These are phyloP conservation scores for Halictus quadricinctus DNA, from an alignment of 2,888 invertebrate species.

Conservation along the genomic window DNA sequence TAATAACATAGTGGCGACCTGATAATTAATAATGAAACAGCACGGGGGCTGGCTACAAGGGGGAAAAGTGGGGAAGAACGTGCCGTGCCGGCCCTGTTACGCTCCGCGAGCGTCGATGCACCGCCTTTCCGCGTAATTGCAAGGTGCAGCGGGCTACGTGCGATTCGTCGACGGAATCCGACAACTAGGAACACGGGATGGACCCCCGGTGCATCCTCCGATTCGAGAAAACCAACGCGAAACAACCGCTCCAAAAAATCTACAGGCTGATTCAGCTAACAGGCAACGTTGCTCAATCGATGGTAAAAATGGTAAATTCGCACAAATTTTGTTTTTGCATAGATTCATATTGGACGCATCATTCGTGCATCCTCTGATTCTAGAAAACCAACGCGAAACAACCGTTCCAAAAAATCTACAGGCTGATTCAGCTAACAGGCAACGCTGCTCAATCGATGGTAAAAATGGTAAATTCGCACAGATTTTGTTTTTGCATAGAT, in stretches of 20 bases:
- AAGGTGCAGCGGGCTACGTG: slow-evolving; percentile 65
- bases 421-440: neutral
- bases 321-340: neutral
- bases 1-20: slow-evolving; percentile 81
- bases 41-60: slow-evolving; percentile 22
- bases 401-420: neutral
- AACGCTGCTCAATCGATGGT: too few relatives aligned
- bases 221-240: neutral
- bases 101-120: slow-evolving; percentile 68
- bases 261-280: neutral
- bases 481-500: neutral
- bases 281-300: neutral
- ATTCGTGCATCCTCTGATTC: neutral
- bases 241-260: neutral
- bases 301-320: neutral
- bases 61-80: slow-evolving; percentile 33
- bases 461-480: too few relatives aligned
- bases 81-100: slow-evolving; percentile 52
- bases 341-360: too few relatives aligned
- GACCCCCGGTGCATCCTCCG: slow-evolving; percentile 1
- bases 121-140: slow-evolving; percentile 70
- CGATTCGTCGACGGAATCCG: slow-evolving; percentile 61
- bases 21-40: slow-evolving; percentile 80
- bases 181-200: slow-evolving; percentile 47
- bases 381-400: neutral